Conservation (phyloP, 2,113 vertebrate species). For the Lophius piscatorius region DNA sequence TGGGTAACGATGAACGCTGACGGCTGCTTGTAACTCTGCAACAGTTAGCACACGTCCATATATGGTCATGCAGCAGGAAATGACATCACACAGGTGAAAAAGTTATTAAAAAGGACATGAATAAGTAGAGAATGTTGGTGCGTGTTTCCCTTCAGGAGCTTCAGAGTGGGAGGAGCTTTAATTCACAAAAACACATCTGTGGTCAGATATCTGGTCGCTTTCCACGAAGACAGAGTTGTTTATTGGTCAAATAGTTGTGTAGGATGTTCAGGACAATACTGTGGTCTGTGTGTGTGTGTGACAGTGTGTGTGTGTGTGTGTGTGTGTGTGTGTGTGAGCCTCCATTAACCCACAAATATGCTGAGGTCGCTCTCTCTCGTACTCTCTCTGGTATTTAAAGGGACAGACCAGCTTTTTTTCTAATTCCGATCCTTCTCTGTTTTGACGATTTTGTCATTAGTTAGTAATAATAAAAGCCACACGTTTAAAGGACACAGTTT, state of each 20-base stretch:
- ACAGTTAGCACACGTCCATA: slow-evolving; percentile 8
- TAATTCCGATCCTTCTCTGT: too few species aligned
- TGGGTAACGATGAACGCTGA: slow-evolving; percentile 98
- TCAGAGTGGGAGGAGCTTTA: too few species aligned
- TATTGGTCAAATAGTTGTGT: slow-evolving; percentile 11
- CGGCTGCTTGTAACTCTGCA: slow-evolving; percentile 97
- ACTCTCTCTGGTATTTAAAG: too few species aligned
- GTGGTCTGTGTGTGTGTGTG: neutral
- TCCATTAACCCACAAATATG: too few species aligned
- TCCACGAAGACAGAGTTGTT: slow-evolving; percentile 16
- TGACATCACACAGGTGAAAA: slow-evolving; percentile 9
- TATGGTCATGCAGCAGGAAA: slow-evolving; percentile 7
- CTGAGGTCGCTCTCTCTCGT: too few species aligned
- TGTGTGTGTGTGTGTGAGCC: neutral
- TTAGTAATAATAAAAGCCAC: too few species aligned
- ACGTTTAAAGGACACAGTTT: too few species aligned
- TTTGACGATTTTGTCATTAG: too few species aligned
- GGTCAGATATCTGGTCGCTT: neutral
- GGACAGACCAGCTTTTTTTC: too few species aligned
- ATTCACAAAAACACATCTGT: slow-evolving; percentile 1
- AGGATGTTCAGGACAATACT: neutral
- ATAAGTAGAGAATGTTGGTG: neutral
- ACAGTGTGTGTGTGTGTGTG: neutral
- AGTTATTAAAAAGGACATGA: too few species aligned
- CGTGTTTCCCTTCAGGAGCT: neutral